Conservation (phyloP, 2,888 invertebrate genomes). For the Papilio elwesi region DNA sequence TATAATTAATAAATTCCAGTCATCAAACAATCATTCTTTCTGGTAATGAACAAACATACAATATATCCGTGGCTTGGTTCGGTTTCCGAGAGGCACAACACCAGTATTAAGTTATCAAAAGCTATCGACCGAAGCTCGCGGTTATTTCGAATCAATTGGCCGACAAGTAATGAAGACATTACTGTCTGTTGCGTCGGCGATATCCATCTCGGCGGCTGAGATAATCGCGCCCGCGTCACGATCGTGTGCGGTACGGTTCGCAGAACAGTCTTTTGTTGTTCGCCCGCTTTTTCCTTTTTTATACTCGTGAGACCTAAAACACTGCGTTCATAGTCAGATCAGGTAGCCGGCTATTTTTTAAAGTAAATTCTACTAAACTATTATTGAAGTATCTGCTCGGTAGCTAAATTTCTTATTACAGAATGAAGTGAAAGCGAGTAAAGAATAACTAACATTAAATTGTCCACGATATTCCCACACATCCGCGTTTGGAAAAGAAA, state of each 20-base stretch:
- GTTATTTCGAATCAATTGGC: conserved; percentile 69
- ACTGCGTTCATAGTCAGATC: background rate
- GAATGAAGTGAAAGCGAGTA: too few species aligned
- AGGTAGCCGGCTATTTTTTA: conserved; percentile 25
- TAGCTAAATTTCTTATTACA: background rate
- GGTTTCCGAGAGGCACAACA: conserved; percentile 20
- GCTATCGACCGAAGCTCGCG: conserved; percentile 35
- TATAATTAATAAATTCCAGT: background rate
- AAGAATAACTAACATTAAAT: too few species aligned
- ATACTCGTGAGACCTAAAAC: conserved; percentile 2
- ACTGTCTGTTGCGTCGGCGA: conserved; percentile 58
- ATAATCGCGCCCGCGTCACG: conserved; percentile 65
- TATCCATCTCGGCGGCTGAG: conserved; percentile 59
- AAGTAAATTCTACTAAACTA: background rate
- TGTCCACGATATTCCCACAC: too few species aligned
- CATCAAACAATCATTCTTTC: background rate
- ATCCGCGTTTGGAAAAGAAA: too few species aligned
- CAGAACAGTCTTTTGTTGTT: conserved; percentile 49
- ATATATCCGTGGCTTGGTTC: background rate
- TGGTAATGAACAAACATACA: background rate
- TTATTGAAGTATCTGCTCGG: too few species aligned
- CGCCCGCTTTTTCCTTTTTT: conserved; percentile 28
- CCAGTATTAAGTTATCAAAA: conserved; percentile 39
- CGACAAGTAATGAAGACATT: conserved; percentile 75
- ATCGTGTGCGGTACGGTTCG: conserved; percentile 54